Evolutionary conservation across 2,113 vertebrate species (phyloP).

Genomic region (Hypomesus transpacificus): DNA sequence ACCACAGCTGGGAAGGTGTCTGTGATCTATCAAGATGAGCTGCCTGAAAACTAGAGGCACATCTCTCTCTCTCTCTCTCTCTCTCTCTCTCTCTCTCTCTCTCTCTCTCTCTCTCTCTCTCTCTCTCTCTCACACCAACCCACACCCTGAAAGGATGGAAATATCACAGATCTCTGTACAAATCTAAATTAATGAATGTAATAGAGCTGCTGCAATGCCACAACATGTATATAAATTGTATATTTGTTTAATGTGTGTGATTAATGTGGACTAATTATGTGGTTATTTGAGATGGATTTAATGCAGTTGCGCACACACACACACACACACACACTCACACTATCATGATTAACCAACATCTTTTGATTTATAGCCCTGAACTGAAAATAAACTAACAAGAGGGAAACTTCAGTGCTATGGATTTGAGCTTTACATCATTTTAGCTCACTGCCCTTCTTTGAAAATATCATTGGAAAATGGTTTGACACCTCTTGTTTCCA

Average conservation of each 20-base stretch:
- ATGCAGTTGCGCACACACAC: constrained; percentile 16
- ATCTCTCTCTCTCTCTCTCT: too few species aligned
- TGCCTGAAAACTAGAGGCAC: constrained; percentile 9
- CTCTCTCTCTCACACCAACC: too few species aligned
- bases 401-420: constrained; percentile 2
- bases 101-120: too few species aligned
- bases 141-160: too few species aligned
- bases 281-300: constrained; percentile 36
- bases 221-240: too few species aligned
- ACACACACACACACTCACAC: constrained; percentile 13
- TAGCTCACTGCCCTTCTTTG: neutral
- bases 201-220: too few species aligned
- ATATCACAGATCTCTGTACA: too few species aligned
- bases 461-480: neutral
- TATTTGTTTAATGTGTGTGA: constrained; percentile 17
- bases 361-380: constrained; percentile 38
- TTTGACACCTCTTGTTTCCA: neutral
- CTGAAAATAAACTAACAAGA: too few species aligned
- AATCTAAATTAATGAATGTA: too few species aligned
- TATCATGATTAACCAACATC: neutral
- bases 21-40: constrained; percentile 40
- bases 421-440: neutral
- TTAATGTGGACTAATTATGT: constrained; percentile 47
- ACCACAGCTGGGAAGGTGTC: constrained; percentile 39
- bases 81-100: too few species aligned